Evolutionary conservation across 92 coral and sea anemone species (phyloP).

Genomic region (Parazoanthus atlanticus): DNA sequence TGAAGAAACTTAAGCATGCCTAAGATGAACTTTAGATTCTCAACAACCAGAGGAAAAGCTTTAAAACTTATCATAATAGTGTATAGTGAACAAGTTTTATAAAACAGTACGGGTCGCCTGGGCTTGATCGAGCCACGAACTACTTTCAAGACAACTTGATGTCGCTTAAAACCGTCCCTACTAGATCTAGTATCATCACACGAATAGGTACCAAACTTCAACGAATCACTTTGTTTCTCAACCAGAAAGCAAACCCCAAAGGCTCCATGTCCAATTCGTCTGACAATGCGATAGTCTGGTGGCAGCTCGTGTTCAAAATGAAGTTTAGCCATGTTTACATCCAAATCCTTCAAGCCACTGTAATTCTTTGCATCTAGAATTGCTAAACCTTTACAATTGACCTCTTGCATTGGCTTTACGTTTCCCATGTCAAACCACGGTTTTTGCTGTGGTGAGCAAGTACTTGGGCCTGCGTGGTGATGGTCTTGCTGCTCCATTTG

Average conservation of each 20-base stretch:
- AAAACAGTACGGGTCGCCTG: too few species aligned
- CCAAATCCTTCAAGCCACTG: slow-evolving; percentile 42
- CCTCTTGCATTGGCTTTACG: slow-evolving; percentile 1
- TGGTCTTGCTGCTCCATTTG: too few species aligned
- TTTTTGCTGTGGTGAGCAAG: too few species aligned
- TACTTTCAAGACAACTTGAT: not conserved
- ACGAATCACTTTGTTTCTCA: slow-evolving; percentile 41
- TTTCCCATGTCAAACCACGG: slow-evolving; percentile 3
- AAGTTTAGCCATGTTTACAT: slow-evolving; percentile 45
- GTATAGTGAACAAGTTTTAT: too few species aligned
- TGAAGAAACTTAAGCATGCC: too few species aligned
- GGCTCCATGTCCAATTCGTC: slow-evolving; percentile 47
- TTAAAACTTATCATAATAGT: too few species aligned
- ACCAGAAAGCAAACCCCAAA: slow-evolving; percentile 49
- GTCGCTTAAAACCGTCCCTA: too few species aligned
- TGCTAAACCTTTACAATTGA: slow-evolving; percentile 31
- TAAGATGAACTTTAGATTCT: too few species aligned
- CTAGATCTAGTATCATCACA: too few species aligned
- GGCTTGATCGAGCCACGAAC: not conserved
- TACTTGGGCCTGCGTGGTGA: too few species aligned
- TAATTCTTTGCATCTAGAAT: slow-evolving; percentile 40
- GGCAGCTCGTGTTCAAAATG: slow-evolving; percentile 48
- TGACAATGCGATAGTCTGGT: slow-evolving; percentile 11
- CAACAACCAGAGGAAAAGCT: too few species aligned
- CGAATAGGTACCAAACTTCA: not conserved